These are phyloP conservation scores for Vulpes ferrilata DNA, from an alignment of 2,113 vertebrate species.

Conservation along the genomic window DNA sequence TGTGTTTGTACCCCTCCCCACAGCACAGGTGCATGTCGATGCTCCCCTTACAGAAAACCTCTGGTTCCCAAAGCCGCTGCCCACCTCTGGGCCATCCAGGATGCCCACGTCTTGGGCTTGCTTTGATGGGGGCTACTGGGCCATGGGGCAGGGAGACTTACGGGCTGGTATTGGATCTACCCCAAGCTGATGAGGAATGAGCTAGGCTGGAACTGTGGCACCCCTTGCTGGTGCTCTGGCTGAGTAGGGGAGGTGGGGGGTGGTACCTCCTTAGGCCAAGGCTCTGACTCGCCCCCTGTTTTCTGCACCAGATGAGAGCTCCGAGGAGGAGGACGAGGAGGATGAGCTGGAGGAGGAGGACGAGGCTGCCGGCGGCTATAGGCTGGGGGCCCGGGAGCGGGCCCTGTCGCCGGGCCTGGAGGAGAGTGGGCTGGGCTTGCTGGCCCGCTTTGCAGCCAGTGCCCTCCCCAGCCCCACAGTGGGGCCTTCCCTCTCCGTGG, in stretches of 20 bases:
- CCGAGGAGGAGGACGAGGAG: conserved; percentile 86
- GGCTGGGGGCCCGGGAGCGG: conserved; percentile 86
- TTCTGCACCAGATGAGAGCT: conserved; percentile 93
- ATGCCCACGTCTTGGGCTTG: not conserved
- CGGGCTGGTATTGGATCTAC: conserved; percentile 46
- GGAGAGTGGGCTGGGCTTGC: conserved; percentile 95
- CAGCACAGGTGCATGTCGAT: conserved; percentile 82
- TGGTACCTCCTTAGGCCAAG: fast-evolving
- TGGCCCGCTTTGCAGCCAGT: conserved; percentile 95
- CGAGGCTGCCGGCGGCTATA: conserved; percentile 87
- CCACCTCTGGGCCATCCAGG: conserved; percentile 46
- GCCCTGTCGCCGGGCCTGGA: conserved; percentile 90
- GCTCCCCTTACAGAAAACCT: conserved; percentile 84
- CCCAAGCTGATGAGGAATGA: conserved; percentile 21
- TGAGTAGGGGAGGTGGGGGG: not conserved
- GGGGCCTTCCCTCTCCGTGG: conserved; percentile 89
- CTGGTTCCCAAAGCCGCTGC: conserved; percentile 47
- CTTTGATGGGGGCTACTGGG: not conserved
- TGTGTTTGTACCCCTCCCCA: conserved; percentile 81
- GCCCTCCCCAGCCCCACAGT: conserved; percentile 93
- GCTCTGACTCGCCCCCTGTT: conserved; percentile 81
- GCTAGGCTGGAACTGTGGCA: conserved; percentile 24
- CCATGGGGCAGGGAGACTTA: not conserved
- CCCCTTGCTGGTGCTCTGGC: not conserved
- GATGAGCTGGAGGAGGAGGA: conserved; percentile 87